phyloP scores from a whole-genome alignment of 1,140 invertebrate species.

The Tyrophagus putrescentiae region DNA sequence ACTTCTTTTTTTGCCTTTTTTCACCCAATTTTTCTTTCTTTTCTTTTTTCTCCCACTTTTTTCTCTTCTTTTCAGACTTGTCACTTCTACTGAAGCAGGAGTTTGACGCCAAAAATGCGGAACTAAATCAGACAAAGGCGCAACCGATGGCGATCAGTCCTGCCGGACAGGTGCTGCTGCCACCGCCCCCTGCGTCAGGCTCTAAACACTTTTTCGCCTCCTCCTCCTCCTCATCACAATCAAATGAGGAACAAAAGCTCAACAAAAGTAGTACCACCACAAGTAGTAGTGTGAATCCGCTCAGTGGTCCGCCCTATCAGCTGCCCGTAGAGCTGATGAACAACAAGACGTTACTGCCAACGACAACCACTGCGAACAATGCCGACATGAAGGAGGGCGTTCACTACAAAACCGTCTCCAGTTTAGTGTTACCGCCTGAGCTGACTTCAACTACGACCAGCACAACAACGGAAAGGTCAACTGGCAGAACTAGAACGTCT shows the following conservation, averaged over 20 bases:
- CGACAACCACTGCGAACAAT: background rate
- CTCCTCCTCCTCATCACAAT: too few relatives aligned
- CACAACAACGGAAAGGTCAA: slow-evolving; percentile 3
- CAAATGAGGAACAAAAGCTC: background rate
- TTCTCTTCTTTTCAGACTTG: slow-evolving; percentile 7
- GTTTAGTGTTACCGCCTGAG: background rate
- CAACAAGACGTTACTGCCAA: background rate
- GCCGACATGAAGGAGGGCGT: background rate
- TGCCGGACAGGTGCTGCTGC: background rate
- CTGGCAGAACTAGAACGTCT: background rate
- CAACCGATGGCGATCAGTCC: background rate
- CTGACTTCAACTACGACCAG: background rate
- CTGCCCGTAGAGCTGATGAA: too few relatives aligned
- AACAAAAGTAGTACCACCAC: too few relatives aligned
- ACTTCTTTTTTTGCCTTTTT: too few relatives aligned
- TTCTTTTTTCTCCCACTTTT: background rate
- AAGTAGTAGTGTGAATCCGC: too few relatives aligned
- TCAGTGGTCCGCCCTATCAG: too few relatives aligned
- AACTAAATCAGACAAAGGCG: slow-evolving; percentile 13
- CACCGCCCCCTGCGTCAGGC: too few relatives aligned
- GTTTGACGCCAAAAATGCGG: slow-evolving; percentile 15
- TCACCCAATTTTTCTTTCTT: background rate
- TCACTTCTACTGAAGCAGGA: slow-evolving; percentile 7
- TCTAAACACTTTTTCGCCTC: too few relatives aligned
- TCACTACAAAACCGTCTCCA: too few relatives aligned